Base-by-base conservation (phyloP, 2,888 invertebrate genomes). In the Horisme vitalbata region DNA sequence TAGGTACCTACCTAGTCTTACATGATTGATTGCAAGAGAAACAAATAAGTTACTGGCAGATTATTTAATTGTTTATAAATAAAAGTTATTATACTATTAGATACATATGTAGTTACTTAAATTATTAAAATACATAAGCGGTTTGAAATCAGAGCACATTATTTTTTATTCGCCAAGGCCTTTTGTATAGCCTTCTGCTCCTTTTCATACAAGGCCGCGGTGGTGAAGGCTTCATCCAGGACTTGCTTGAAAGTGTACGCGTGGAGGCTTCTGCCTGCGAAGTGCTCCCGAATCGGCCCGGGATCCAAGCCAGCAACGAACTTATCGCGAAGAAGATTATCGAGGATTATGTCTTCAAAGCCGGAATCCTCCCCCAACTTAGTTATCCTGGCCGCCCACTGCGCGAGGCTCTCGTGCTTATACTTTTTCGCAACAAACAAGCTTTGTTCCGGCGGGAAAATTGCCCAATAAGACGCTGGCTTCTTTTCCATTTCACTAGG, bases 321-420 rank as follows among this genome's bases (percentile, higher is more conserved):
- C 15, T 28, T 33, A 3, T 38, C 38, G 0, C 37, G 37, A 4
- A 45, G 33, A 11, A 45, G 27, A 21, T 5, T 33, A 21, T 45
- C 45, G 4, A 33, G 37, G 4, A 11, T 1, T 10, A 27, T 34
- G 10, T 34, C 14, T 11, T 10, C 28, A 30, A 8, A 35, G 15
- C 14, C 27, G 3, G 33, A 14, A 5, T 37, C 14, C 2, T 37
- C 37, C 3, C 32, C 44, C 9, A 45, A 14, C n/a, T 26, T 18
- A 4, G 21, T 32, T 1, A 45, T 31, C 14, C 44, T 13, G 6
- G 32, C 31, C 2, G 44, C 44, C 44, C 44, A 45, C 20, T 37
- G 32, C 3, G 32, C 44, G 5, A 45, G 32, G 8, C 32, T 45
- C 7, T 45, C 44, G 5, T 27, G 6, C 5, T 4, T n/a, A n/a